Percentiles rank a stretch among this genome's conserved stretches.
Evolutionary conservation across 2,797 vertebrate genomes (phyloP).

Genomic region (Nyctalus aviator): DNA sequence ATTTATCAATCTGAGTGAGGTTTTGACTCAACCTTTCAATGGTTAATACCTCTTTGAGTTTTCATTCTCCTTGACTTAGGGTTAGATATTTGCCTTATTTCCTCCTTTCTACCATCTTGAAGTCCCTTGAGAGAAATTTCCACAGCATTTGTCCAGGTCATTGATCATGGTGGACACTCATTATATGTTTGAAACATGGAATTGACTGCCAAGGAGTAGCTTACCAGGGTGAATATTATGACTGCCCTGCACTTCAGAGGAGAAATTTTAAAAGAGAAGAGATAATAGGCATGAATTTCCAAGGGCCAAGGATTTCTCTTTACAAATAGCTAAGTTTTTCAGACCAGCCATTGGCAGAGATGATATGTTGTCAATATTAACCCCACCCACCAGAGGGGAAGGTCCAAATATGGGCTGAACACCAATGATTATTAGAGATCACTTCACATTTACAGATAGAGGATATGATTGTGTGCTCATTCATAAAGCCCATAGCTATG

Average conservation of each 20-base stretch:
- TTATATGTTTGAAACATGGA: not conserved
- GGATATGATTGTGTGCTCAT: not conserved
- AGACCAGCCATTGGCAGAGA: not conserved
- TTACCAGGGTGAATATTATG: not conserved
- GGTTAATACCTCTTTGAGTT: not conserved
- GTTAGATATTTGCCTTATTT: constrained; percentile 46
- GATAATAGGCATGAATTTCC: not conserved
- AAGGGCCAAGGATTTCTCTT: not conserved
- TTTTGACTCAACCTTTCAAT: not conserved
- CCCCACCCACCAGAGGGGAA: not conserved
- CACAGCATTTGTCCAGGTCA: not conserved
- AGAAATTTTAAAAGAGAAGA: not conserved
- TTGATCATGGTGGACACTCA: not conserved
- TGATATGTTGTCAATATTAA: not conserved
- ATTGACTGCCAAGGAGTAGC: constrained; percentile 26
- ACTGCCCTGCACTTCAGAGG: not conserved
- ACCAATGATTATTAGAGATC: not conserved
- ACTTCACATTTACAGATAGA: not conserved
- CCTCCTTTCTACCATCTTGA: not conserved
- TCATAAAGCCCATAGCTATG: not conserved
- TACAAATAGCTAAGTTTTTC: not conserved
- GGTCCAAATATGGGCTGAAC: not conserved
- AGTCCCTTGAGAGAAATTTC: constrained; percentile 5
- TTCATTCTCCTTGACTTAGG: not conserved
- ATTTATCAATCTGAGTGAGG: not conserved